Evolutionary conservation across 2,888 invertebrate genomes (phyloP), one percentile per base, ranked within the genome.

Genomic region (Drosophila birchii): DNA sequence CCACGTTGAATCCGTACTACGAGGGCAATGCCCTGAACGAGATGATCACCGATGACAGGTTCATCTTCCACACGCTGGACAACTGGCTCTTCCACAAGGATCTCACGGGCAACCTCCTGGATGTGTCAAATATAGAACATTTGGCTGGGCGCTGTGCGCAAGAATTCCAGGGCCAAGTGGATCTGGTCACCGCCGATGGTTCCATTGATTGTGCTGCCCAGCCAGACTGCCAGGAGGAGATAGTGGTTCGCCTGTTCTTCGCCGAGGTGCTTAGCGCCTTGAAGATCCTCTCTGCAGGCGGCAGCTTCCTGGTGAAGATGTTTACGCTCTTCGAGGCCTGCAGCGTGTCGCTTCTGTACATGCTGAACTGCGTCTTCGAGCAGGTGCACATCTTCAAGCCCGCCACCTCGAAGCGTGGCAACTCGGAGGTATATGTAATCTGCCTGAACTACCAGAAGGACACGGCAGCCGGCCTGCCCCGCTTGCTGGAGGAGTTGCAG

Each of bases 321-420:
- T 99, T 99, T 90, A 98, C 98, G 3, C 94, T 96, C 73, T 98
- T 97, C 90, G 98, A 98, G 91, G 94, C 95, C 73, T 94, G 95
- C n/a, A 96, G 97, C 1, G 94, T 98, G 0, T 95, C 95, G 75
- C 92, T 98, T 6, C 91, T 98, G 58, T 98, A 96, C 90, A 92
- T 98, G 12, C 93, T 99, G 5, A 95, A 95, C 81, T 95, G 96
- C 81, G 86, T 94, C 18, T 99, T 99, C 91, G 90, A 94, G 36
- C 93, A 95, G 90, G 95, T 98, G 0, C 93, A 95, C 78, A 93
- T 97, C 20, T 96, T 95, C 90, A 99, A 99, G 91, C 98, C 99
- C 0, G 95, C 95, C 1, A 97, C 97, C 0, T 98, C 98, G n/a
- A 97, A 97, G 90, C 96, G 96, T 88, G 98, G 98, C 9, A 99